phyloP scores from a whole-genome alignment of 2,113 vertebrate genomes.

The Callionymus lyra region DNA sequence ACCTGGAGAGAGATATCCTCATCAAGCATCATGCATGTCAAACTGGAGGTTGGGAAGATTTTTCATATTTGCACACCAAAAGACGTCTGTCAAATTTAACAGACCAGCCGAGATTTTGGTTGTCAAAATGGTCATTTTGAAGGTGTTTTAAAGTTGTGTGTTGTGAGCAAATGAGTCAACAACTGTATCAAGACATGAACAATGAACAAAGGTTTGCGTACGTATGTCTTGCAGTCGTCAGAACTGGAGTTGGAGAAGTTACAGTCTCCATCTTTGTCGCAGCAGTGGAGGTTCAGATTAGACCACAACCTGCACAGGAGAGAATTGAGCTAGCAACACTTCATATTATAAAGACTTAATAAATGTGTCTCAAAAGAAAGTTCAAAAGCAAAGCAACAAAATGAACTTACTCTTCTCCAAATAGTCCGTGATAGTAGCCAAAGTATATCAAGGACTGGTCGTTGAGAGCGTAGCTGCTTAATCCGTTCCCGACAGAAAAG shows the following conservation, averaged over 20 bases:
- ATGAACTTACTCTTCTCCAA: slow-evolving; percentile 65
- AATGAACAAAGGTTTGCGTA: slow-evolving; percentile 14
- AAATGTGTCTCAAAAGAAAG: too few species aligned
- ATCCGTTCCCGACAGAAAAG: slow-evolving; percentile 69
- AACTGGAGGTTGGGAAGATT: neutral
- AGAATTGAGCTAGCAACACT: too few species aligned
- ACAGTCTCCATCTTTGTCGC: slow-evolving; percentile 49
- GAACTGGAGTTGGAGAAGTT: slow-evolving; percentile 59
- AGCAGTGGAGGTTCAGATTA: slow-evolving; percentile 65
- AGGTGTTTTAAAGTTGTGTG: too few species aligned
- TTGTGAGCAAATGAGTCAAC: too few species aligned
- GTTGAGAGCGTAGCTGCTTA: slow-evolving; percentile 61
- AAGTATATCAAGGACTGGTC: slow-evolving; percentile 68
- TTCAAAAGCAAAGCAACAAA: neutral
- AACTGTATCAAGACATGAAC: too few species aligned
- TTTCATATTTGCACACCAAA: too few species aligned
- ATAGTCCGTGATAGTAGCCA: slow-evolving; percentile 69
- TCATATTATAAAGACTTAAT: too few species aligned
- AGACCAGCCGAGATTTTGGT: too few species aligned
- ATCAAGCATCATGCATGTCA: too few species aligned
- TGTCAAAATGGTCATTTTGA: too few species aligned
- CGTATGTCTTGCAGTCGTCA: slow-evolving; percentile 32
- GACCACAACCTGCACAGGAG: slow-evolving; percentile 59
- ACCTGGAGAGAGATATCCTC: slow-evolving; percentile 36
- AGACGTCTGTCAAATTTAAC: too few species aligned